A percentile compares a stretch with the other conserved stretches of the same genome.
Evolutionary conservation across 2,797 vertebrate species (phyloP).

Genomic region (Luscinia luscinia): DNA sequence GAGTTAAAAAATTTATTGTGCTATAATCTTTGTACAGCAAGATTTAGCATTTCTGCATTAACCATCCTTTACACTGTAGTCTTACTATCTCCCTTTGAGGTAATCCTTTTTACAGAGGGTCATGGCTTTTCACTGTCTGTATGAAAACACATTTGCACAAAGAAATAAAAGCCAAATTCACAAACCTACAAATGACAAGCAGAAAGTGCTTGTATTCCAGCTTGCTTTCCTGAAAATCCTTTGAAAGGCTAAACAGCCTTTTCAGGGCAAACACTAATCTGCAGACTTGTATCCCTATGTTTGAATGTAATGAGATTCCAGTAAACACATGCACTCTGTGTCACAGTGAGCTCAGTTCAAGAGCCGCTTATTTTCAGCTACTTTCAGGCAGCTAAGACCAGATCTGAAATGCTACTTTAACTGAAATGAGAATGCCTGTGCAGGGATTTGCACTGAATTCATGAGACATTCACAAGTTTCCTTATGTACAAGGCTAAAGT

Average conservation of each 20-base stretch:
- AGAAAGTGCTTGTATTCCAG: conserved; percentile 28
- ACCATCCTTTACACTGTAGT: not conserved
- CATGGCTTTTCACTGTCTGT: conserved; percentile 19
- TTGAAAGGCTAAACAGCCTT: conserved; percentile 31
- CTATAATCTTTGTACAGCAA: conserved; percentile 16
- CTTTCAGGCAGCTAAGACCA: not conserved
- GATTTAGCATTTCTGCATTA: conserved; percentile 45
- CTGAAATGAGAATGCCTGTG: not conserved
- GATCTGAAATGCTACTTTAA: not conserved
- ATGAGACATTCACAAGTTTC: not conserved
- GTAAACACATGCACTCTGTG: conserved; percentile 13
- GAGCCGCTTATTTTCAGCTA: conserved; percentile 4
- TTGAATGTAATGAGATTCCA: conserved; percentile 35
- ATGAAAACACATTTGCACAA: conserved; percentile 30
- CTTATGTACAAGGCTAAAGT: not conserved
- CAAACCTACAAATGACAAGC: conserved; percentile 36
- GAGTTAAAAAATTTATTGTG: conserved; percentile 35
- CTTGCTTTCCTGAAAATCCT: conserved; percentile 43
- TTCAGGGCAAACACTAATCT: conserved; percentile 52
- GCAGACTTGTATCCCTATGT: not conserved
- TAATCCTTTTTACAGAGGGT: conserved; percentile 56
- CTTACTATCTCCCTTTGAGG: conserved; percentile 16
- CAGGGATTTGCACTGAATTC: not conserved
- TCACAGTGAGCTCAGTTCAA: conserved; percentile 15
- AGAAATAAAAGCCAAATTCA: conserved; percentile 54